phyloP scores from a whole-genome alignment of 2,888 invertebrate species.

The Chydorus sphaericus region DNA sequence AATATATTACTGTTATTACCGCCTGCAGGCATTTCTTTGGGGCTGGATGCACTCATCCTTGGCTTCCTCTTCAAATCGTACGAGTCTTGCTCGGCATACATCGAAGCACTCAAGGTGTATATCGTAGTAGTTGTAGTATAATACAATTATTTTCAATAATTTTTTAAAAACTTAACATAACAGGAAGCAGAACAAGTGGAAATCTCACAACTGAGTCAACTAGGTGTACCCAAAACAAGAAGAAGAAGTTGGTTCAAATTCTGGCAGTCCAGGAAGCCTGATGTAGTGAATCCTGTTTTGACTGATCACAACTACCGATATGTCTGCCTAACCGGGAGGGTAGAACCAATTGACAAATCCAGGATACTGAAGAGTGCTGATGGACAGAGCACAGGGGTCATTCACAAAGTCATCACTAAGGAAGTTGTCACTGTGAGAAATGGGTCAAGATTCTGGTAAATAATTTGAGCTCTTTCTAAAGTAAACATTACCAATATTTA shows the following conservation, averaged over 20 bases:
- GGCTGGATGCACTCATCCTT: conserved; percentile 4
- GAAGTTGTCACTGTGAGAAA: background rate
- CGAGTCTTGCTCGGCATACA: background rate
- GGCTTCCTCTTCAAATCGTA: conserved; percentile 8
- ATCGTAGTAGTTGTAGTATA: background rate
- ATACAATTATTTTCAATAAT: background rate
- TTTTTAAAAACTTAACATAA: background rate
- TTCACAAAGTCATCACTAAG: conserved; percentile 9
- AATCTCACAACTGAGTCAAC: background rate
- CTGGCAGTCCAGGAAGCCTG: background rate
- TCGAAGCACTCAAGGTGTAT: conserved; percentile 4
- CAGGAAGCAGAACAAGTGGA: conserved; percentile 11
- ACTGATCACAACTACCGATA: background rate
- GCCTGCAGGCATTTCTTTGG: background rate
- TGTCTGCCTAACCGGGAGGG: conserved; percentile 5
- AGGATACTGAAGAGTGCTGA: conserved; percentile 3
- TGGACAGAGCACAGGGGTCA: background rate
- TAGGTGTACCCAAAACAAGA: conserved; percentile 1
- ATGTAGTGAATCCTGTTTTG: too few species aligned
- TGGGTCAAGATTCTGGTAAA: conserved; percentile 3
- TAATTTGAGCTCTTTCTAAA: background rate
- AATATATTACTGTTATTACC: too few species aligned
- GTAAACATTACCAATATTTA: background rate
- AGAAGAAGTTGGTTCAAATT: background rate
- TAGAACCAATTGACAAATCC: background rate